Percentiles rank a stretch among this genome's conserved stretches.
phyloP scores from a whole-genome alignment of 2,113 vertebrate genomes.

The Nesospiza acunhae region DNA sequence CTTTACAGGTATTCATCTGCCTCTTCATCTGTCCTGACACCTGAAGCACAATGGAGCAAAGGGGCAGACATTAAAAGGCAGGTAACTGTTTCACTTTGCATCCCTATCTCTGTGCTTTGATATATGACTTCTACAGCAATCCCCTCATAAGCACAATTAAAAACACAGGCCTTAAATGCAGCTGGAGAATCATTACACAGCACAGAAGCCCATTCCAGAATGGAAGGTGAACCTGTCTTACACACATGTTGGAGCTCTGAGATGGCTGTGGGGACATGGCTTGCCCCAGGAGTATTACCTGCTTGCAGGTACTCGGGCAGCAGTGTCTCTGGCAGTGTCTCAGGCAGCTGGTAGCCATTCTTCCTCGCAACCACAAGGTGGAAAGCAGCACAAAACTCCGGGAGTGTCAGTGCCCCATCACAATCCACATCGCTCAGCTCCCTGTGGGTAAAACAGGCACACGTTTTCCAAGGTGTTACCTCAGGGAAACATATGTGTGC shows the following conservation, averaged over 20 bases:
- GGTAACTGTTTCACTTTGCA: neutral
- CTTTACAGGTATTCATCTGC: neutral
- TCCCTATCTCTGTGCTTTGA: neutral
- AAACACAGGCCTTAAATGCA: neutral
- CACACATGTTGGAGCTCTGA: accelerated
- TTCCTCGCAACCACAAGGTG: slow-evolving; percentile 95
- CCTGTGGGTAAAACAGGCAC: slow-evolving; percentile 70
- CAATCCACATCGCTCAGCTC: slow-evolving; percentile 93
- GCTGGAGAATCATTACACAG: neutral
- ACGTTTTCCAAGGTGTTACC: accelerated
- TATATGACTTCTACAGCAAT: neutral
- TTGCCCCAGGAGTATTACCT: slow-evolving; percentile 29
- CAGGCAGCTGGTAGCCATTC: slow-evolving; percentile 90
- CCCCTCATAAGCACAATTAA: neutral
- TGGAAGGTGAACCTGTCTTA: neutral
- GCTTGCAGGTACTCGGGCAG: slow-evolving; percentile 76
- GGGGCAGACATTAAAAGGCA: neutral
- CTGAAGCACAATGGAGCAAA: neutral
- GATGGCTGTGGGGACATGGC: neutral
- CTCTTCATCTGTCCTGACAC: neutral
- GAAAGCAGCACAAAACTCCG: slow-evolving; percentile 93
- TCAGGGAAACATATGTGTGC: accelerated
- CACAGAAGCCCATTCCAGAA: neutral
- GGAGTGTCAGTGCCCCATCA: slow-evolving; percentile 88
- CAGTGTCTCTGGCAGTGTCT: slow-evolving; percentile 85